Evolutionary conservation across 2,113 vertebrate species (phyloP).

Genomic region (Stercorarius parasiticus): DNA sequence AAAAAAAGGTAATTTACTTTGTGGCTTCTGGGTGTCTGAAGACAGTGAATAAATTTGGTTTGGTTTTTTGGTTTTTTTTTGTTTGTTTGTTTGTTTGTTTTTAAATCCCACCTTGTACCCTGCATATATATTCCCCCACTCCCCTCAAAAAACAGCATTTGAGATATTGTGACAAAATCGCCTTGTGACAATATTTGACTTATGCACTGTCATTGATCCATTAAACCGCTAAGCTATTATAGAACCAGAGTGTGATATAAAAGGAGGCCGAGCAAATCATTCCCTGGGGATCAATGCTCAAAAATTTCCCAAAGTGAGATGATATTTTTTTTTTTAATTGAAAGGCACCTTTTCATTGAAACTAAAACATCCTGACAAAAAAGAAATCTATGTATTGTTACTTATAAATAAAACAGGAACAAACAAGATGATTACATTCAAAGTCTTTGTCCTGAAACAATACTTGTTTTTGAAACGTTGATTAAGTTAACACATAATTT

Average conservation of each 20-base stretch:
- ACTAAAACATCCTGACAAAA: not conserved
- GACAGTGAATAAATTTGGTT: not conserved
- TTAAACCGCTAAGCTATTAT: not conserved
- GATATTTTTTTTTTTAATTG: not conserved
- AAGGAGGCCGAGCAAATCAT: not conserved
- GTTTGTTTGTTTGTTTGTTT: not conserved
- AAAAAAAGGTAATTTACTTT: not conserved
- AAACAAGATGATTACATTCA: not conserved
- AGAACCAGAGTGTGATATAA: not conserved
- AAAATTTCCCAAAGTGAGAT: not conserved
- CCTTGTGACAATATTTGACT: not conserved
- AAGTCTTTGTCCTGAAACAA: not conserved
- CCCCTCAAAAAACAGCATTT: not conserved
- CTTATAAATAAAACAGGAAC: not conserved
- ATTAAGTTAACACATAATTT: not conserved
- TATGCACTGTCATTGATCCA: not conserved
- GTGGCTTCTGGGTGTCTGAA: not conserved
- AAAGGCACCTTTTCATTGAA: not conserved
- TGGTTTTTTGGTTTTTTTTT: too few relatives aligned
- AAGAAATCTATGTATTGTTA: not conserved
- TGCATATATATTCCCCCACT: not conserved
- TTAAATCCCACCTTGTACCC: not conserved
- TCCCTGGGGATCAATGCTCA: not conserved
- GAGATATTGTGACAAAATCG: not conserved
- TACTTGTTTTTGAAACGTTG: not conserved